A percentile compares a stretch with the other conserved stretches of the same genome.
Evolutionary conservation across 2,113 vertebrate genomes (phyloP).

Genomic region (Micromys minutus): DNA sequence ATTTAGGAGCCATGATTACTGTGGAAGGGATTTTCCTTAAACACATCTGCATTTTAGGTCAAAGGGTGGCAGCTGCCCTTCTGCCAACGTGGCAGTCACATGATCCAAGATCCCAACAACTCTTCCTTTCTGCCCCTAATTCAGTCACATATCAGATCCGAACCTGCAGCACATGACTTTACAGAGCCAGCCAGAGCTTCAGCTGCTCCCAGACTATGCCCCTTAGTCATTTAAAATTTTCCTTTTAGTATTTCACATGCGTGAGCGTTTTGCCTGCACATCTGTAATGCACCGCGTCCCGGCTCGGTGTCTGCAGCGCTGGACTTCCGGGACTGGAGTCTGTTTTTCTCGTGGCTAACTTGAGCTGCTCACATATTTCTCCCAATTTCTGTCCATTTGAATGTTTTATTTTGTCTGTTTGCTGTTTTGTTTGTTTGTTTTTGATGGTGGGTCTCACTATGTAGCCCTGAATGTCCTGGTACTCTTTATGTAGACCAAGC

Average conservation of each 20-base stretch:
- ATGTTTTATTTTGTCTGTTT: neutral
- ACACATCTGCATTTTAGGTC: neutral
- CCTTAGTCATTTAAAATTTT: neutral
- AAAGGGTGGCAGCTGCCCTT: neutral
- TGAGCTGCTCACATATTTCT: neutral
- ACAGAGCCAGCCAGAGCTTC: neutral
- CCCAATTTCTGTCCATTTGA: neutral
- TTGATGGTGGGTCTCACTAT: neutral
- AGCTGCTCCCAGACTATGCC: accelerated
- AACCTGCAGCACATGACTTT: neutral
- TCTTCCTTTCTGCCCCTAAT: accelerated
- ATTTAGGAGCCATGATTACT: neutral
- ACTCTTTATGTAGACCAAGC: neutral
- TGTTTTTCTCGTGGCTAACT: neutral
- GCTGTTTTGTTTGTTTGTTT: neutral
- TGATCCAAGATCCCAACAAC: neutral
- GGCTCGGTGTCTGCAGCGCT: neutral
- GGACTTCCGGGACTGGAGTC: neutral
- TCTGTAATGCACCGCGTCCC: no score
- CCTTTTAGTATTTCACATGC: neutral
- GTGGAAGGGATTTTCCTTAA: neutral
- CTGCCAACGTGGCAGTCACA: neutral
- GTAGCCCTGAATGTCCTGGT: neutral
- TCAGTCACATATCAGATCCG: neutral
- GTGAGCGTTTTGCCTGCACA: neutral